Evolutionary conservation across 2,797 vertebrate species (phyloP).

Genomic region (Pangasius mekongensis): DNA sequence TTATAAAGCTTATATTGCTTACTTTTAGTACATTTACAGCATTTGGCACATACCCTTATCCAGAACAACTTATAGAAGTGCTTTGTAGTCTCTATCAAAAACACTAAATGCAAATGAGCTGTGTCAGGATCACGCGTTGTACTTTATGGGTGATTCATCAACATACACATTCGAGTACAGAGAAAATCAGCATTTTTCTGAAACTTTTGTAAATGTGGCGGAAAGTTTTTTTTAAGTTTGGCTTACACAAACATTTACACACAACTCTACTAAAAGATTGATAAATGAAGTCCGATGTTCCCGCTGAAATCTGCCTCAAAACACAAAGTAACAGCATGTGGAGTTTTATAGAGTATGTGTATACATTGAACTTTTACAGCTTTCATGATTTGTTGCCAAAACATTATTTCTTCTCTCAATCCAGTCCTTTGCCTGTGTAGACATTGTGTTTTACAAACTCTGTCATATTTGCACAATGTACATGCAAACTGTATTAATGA

Average conservation of each 20-base stretch:
- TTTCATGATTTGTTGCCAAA: slow-evolving; percentile 41
- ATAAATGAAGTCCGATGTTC: not conserved
- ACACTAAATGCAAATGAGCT: not conserved
- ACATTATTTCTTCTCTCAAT: slow-evolving; percentile 28
- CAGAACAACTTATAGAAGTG: not conserved
- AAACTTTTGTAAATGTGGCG: not conserved
- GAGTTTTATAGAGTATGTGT: slow-evolving; percentile 17
- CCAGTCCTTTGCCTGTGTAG: slow-evolving; percentile 13
- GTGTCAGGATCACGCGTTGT: not conserved
- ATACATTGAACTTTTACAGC: slow-evolving; percentile 9
- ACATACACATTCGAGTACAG: not conserved
- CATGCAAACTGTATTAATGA: slow-evolving; percentile 34
- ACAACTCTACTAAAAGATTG: not conserved
- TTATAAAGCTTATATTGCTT: not conserved
- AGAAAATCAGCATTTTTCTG: not conserved
- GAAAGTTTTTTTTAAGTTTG: not conserved
- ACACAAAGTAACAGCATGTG: slow-evolving; percentile 43
- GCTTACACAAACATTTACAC: not conserved
- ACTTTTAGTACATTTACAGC: not conserved
- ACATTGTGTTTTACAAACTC: slow-evolving; percentile 18
- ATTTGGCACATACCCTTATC: not conserved
- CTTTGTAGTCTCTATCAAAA: not conserved
- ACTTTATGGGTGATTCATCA: not conserved
- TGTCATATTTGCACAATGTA: slow-evolving; percentile 40
- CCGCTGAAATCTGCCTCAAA: slow-evolving; percentile 35